These are phyloP conservation scores for Oconnorella tubifera DNA, from an alignment of 2,888 invertebrate species.

Conservation along the genomic window DNA sequence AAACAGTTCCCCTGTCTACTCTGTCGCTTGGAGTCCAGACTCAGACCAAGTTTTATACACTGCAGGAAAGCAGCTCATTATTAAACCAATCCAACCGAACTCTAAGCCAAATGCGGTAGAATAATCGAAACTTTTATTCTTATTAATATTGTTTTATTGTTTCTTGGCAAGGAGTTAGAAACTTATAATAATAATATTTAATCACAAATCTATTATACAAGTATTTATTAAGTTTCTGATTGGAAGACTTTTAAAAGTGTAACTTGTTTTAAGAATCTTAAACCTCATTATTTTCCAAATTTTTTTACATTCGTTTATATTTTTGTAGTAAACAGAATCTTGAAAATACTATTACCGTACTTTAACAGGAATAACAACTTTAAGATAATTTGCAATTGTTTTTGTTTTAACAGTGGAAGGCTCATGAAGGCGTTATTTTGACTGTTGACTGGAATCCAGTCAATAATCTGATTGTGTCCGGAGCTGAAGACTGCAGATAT, in stretches of 20 bases:
- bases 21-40: conserved; percentile 72
- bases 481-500: conserved; percentile 73
- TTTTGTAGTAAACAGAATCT: too few species aligned
- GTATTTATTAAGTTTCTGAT: too few species aligned
- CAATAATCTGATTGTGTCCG: conserved; percentile 63
- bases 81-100: conserved; percentile 63
- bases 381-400: neutral
- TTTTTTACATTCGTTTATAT: too few species aligned
- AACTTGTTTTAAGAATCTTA: too few species aligned
- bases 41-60: conserved; percentile 63
- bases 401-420: conserved; percentile 73
- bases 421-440: conserved; percentile 88
- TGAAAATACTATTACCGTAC: neutral
- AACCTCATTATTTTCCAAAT: too few species aligned
- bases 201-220: too few species aligned
- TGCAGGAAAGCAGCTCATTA: conserved; percentile 61
- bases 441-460: conserved; percentile 64
- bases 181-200: neutral
- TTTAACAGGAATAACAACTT: neutral
- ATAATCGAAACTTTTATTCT: too few species aligned
- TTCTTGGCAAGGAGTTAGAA: neutral
- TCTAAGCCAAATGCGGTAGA: conserved; percentile 56
- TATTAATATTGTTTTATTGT: too few species aligned
- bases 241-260: too few species aligned
- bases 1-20: conserved; percentile 75